phyloP scores from a whole-genome alignment of 1,140 invertebrate species.

The Zaprionus tsacasi region DNA sequence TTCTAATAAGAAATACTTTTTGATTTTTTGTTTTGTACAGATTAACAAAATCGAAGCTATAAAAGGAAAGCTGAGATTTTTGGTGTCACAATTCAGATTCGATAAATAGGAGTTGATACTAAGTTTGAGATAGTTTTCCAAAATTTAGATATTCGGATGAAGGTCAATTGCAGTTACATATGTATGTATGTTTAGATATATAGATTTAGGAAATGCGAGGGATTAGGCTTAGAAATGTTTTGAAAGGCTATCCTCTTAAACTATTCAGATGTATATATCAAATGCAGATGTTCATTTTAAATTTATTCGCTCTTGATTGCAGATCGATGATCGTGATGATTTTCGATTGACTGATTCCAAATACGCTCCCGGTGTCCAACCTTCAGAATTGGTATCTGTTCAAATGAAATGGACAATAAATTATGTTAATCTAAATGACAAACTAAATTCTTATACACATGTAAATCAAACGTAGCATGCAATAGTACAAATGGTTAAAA shows the following conservation, averaged over 20 bases:
- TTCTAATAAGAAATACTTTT: slow-evolving; percentile 34
- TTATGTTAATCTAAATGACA: not conserved
- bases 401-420: slow-evolving; percentile 19
- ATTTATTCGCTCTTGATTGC: slow-evolving; percentile 80
- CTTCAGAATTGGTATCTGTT: slow-evolving; percentile 89
- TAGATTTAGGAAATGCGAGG: not conserved
- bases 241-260: not conserved
- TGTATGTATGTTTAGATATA: not conserved
- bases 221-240: not conserved
- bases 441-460: not conserved
- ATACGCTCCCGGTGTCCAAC: slow-evolving; percentile 97
- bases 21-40: slow-evolving; percentile 22
- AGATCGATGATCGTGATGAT: slow-evolving; percentile 88
- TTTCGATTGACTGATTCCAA: slow-evolving; percentile 91
- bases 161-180: too few relatives aligned
- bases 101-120: not conserved
- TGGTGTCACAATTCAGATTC: slow-evolving; percentile 2
- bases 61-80: not conserved
- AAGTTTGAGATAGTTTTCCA: not conserved
- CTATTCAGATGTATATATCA: not conserved
- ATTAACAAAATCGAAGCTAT: slow-evolving; percentile 13
- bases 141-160: not conserved
- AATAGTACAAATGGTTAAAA: slow-evolving; percentile 17
- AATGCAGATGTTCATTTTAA: slow-evolving; percentile 39
- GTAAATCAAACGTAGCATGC: not conserved